Conservation (phyloP, 2,113 vertebrate species). For the Excalfactoria chinensis region DNA sequence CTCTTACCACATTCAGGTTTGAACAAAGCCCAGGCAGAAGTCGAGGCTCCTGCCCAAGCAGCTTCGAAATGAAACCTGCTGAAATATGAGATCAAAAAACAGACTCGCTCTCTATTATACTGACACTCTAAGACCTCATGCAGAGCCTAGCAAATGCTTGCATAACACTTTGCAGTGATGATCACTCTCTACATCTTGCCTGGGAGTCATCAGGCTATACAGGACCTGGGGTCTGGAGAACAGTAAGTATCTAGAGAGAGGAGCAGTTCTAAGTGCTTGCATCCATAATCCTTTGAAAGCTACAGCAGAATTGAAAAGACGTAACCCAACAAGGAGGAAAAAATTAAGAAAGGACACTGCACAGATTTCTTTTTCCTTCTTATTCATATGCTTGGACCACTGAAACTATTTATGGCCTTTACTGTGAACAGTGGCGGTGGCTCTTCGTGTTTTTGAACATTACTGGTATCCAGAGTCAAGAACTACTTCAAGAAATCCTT, state of each 20-base stretch:
- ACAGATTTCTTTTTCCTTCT: not conserved
- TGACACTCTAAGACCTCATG: not conserved
- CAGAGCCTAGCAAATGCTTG: not conserved
- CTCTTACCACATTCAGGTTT: not conserved
- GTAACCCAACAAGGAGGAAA: not conserved
- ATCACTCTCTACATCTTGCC: not conserved
- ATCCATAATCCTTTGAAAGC: not conserved
- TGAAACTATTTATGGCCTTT: not conserved
- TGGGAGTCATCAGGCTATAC: not conserved
- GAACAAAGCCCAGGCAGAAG: not conserved
- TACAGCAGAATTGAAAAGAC: not conserved
- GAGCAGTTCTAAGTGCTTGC: too few species aligned
- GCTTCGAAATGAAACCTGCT: not conserved
- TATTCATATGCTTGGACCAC: not conserved
- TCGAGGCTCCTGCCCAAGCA: not conserved
- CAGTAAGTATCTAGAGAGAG: not conserved
- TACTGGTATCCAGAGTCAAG: not conserved
- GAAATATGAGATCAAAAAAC: not conserved
- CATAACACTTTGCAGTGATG: not conserved
- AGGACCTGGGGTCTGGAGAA: fast-evolving
- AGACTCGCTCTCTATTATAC: not conserved
- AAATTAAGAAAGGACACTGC: not conserved
- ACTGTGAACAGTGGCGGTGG: not conserved
- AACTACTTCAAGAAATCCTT: not conserved
- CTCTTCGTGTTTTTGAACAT: not conserved